Conservation (phyloP, 2,888 invertebrate species). For the Chrysolina oricalcia region DNA sequence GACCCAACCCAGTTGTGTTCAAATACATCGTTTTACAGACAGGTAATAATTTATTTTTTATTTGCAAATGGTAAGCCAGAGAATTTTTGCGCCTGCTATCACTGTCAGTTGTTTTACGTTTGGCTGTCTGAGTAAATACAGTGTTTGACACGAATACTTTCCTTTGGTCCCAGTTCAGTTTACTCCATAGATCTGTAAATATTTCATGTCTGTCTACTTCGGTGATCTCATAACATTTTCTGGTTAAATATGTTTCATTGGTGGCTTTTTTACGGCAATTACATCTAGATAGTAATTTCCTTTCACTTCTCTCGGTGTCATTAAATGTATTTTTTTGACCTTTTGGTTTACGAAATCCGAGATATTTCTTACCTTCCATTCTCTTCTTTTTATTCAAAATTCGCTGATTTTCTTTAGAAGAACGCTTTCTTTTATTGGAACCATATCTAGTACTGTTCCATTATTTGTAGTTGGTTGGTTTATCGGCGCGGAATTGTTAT, state of each 20-base stretch:
- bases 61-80: constrained; percentile 24
- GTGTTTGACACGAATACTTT: constrained; percentile 42
- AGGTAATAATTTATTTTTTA: no score
- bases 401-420: not conserved
- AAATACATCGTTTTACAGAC: constrained; percentile 42
- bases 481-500: not conserved
- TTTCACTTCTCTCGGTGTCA: constrained; percentile 27
- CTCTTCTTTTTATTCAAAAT: constrained; percentile 30
- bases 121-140: constrained; percentile 21
- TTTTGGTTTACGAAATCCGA: constrained; percentile 41
- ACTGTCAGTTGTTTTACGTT: constrained; percentile 1
- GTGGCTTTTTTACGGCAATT: constrained; percentile 30
- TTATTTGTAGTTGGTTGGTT: not conserved
- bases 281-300: constrained; percentile 34
- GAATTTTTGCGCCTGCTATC: constrained; percentile 25
- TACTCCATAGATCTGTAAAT: constrained; percentile 38
- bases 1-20: constrained; percentile 32
- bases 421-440: not conserved
- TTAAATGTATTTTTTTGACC: constrained; percentile 36
- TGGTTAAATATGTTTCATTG: not conserved
- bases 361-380: constrained; percentile 36
- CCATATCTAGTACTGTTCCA: not conserved
- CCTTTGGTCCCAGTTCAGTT: constrained; percentile 41
- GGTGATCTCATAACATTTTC: constrained; percentile 20
- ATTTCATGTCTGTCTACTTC: constrained; percentile 31